These are phyloP conservation scores for Chroicocephalus ridibundus DNA, from an alignment of 2,113 vertebrate species.

Conservation along the genomic window DNA sequence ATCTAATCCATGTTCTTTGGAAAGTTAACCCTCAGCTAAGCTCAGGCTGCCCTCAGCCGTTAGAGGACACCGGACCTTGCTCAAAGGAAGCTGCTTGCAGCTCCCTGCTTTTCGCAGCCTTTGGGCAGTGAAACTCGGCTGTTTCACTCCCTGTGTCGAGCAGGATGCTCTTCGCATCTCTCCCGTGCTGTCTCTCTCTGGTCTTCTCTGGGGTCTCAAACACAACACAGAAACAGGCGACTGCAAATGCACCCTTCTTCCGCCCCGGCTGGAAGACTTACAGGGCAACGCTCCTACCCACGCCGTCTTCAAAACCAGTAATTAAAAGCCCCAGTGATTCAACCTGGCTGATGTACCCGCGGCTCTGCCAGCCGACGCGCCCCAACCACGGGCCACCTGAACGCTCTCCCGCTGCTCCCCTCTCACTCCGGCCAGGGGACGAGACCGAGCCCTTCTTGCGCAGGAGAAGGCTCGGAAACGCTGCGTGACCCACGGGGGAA, in stretches of 20 bases:
- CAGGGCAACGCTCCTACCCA: not conserved
- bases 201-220: not conserved
- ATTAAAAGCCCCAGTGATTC: not conserved
- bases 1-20: not conserved
- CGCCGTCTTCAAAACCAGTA: not conserved
- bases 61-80: not conserved
- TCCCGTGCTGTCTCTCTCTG: not conserved
- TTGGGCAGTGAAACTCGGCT: not conserved
- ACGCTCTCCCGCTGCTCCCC: too few species aligned
- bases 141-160: accelerated
- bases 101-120: not conserved
- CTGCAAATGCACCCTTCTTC: not conserved
- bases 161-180: not conserved
- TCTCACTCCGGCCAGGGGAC: not conserved
- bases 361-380: not conserved
- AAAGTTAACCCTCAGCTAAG: not conserved
- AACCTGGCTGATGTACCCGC: not conserved
- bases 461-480: not conserved
- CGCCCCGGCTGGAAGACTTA: not conserved
- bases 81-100: not conserved
- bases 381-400: not conserved
- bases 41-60: not conserved
- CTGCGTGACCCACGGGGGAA: not conserved
- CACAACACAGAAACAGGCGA: accelerated
- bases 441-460: not conserved